A percentile compares a stretch with the other conserved stretches of the same genome.
Conservation (phyloP, 2,113 vertebrate species). For the Mellivora capensis region DNA sequence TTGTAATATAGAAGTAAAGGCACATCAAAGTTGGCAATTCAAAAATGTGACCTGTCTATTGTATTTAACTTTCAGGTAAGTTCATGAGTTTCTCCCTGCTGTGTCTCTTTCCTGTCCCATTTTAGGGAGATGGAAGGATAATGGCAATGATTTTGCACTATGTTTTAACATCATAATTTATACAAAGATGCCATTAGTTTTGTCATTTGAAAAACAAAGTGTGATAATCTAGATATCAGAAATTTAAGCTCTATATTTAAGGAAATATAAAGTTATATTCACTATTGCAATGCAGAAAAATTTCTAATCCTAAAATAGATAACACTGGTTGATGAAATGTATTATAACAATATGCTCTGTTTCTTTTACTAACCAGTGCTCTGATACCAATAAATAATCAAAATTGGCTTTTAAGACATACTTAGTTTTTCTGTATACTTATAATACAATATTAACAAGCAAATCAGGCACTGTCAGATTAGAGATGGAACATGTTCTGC, state of each 20-base stretch:
- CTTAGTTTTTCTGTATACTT: not conserved
- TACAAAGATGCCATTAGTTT: not conserved
- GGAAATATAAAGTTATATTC: not conserved
- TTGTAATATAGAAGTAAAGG: constrained; percentile 67
- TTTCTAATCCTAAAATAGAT: not conserved
- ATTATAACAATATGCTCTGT: not conserved
- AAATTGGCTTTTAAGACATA: not conserved
- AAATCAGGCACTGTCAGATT: not conserved
- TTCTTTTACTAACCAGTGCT: not conserved
- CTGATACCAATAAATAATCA: not conserved
- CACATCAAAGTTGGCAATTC: constrained; percentile 70
- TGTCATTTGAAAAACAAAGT: not conserved
- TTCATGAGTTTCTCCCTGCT: constrained; percentile 54
- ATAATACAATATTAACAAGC: not conserved
- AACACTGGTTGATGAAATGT: not conserved
- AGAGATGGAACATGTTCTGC: not conserved
- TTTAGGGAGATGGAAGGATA: constrained; percentile 36
- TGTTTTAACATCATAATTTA: constrained; percentile 1
- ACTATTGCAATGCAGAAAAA: not conserved
- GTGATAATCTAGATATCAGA: not conserved
- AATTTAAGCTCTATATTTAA: not conserved
- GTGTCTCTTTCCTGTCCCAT: constrained; percentile 55
- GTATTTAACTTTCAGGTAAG: constrained; percentile 56
- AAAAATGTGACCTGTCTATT: constrained; percentile 73
- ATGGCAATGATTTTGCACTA: not conserved